A percentile compares a stretch with the other conserved stretches of the same genome.
Evolutionary conservation across 1,140 invertebrate genomes (phyloP).

Genomic region (Aphelinus atriplicis): DNA sequence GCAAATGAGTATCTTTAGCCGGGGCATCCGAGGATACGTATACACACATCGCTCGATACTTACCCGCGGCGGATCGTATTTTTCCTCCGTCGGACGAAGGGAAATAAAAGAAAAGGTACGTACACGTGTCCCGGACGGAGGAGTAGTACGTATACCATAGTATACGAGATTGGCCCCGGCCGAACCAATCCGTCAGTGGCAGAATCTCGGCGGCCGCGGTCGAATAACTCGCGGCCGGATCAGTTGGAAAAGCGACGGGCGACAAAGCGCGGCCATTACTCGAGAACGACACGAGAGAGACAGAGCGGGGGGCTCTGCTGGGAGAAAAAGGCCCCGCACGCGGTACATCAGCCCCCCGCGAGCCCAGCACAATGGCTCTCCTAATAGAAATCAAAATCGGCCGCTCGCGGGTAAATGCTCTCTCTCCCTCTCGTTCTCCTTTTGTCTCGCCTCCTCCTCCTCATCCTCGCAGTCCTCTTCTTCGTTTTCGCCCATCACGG

Average conservation of each 20-base stretch:
- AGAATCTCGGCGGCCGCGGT: too few species aligned
- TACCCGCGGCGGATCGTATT: too few species aligned
- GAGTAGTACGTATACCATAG: too few species aligned
- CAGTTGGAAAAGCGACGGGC: not conserved
- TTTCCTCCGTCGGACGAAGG: too few species aligned
- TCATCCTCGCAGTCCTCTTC: slow-evolving; percentile 28
- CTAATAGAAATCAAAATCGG: slow-evolving; percentile 65
- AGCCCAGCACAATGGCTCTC: slow-evolving; percentile 56
- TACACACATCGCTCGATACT: too few species aligned
- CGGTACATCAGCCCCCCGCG: slow-evolving; percentile 35
- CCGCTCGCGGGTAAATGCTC: slow-evolving; percentile 29
- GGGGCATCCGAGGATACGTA: too few species aligned
- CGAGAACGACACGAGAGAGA: not conserved
- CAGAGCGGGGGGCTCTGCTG: not conserved
- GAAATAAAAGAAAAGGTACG: too few species aligned
- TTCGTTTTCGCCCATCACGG: slow-evolving; percentile 62
- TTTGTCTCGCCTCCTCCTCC: slow-evolving; percentile 40
- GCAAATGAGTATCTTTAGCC: too few species aligned
- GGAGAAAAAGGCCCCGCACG: slow-evolving; percentile 11
- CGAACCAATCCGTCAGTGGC: too few species aligned
- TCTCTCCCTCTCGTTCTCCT: slow-evolving; percentile 18
- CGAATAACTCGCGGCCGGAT: slow-evolving; percentile 8
- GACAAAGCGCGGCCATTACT: not conserved
- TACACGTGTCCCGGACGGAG: too few species aligned
- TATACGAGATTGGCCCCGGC: too few species aligned